A percentile compares a stretch with the other conserved stretches of the same genome.
Conservation (phyloP, 64 coral and sea anemone genomes). For the Hydrozoanthus tunicans region DNA sequence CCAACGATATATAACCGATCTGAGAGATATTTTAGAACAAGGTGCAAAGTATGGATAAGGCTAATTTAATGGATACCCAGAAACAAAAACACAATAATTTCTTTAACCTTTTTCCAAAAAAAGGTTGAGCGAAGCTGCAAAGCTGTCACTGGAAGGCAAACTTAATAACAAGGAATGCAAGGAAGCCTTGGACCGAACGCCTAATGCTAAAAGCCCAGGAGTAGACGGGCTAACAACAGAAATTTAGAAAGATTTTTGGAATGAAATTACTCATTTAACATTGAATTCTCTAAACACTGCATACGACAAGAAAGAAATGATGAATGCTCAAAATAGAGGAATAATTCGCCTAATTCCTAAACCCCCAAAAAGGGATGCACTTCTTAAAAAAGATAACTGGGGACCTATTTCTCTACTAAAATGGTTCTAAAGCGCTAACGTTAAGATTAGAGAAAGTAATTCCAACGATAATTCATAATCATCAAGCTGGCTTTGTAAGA, state of each 20-base stretch:
- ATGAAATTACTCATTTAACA: background rate
- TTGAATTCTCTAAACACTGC: background rate
- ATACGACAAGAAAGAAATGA: background rate
- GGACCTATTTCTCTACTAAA: constrained; percentile 5
- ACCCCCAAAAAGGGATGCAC: background rate
- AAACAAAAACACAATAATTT: background rate
- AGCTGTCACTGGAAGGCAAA: constrained; percentile 1
- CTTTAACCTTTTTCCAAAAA: background rate
- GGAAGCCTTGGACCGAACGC: background rate
- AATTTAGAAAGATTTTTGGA: background rate
- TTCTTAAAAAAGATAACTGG: constrained; percentile 5
- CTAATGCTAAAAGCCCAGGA: background rate
- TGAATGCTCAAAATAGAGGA: background rate
- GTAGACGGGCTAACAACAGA: background rate
- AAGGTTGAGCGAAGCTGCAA: background rate
- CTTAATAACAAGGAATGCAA: constrained; percentile 11
- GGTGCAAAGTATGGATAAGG: too few relatives aligned
- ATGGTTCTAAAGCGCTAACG: background rate
- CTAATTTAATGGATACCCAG: background rate
- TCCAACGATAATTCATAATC: background rate
- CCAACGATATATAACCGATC: background rate
- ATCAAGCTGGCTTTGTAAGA: constrained; percentile 1
- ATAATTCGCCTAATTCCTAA: background rate
- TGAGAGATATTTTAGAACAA: constrained; percentile 46
- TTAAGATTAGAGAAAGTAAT: background rate